Base-by-base conservation (phyloP, 92 coral and sea anemone species). In the Parazoanthus darwini region DNA sequence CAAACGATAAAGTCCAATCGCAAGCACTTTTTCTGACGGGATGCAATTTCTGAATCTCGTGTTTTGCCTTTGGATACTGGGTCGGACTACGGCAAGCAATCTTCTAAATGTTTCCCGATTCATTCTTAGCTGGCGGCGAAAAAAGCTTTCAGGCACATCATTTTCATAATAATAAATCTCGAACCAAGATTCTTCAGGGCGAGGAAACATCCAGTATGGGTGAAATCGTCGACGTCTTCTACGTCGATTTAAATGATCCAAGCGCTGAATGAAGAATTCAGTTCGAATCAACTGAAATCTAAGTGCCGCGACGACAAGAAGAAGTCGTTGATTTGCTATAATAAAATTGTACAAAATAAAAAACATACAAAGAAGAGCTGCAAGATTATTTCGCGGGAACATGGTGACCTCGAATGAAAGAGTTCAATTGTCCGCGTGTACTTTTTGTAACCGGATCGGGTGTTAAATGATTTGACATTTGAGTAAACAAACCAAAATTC, bases 321-420 rank as follows among this genome's bases (percentile, higher is more conserved):
- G 91, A 72, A 88, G 78, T 88, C 81, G 91, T 88, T 88, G 91
- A 81, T 80, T 80, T 71, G 91, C 82, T 87, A 88, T 74, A 81
- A 88, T 80, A 85, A 88, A 54, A 73, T 88, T 74, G 82, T 81
- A 88, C 88, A 80, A 79, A 72, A 75, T 81, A 81, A 81, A 29
- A 29, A 29, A 29, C 33, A 29, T 29, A 29, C 33, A 29, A 29
- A 29, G 33, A 29, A 29, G 33, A 70, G 86, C 66, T 78, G 74
- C 76, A 86, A 86, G 82, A 29, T 29, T 29, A 29, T 86, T 86
- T 86, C 82, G 54, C 54, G 56, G 89, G 74, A 50, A 50, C 73
- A 67, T 67, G 73, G 73, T 66, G 73, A 67, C 73, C 73, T 67
- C 73, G 73, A 67, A 50, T 6, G 7, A 50, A 10, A 50, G 56